phyloP scores from a whole-genome alignment of 2,113 vertebrate species.

The Electrona antarctica region DNA sequence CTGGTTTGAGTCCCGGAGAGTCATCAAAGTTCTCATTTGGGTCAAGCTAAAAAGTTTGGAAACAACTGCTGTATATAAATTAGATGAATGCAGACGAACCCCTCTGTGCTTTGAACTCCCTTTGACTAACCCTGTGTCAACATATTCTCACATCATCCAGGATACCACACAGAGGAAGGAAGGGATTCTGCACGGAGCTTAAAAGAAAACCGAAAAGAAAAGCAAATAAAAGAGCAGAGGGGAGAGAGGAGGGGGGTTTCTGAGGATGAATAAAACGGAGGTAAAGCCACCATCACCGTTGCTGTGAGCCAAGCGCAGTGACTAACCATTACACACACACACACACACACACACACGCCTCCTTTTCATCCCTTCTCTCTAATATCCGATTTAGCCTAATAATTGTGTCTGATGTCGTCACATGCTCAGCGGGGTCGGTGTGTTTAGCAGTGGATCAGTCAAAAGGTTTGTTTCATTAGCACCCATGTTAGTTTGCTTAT shows the following conservation, averaged over 20 bases:
- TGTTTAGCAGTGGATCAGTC: not conserved
- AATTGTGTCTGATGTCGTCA: not conserved
- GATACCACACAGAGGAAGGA: conserved; percentile 37
- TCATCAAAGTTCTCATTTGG: no score
- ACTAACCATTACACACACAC: conserved; percentile 31
- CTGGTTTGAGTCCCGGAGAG: no score
- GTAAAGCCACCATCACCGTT: conserved; percentile 35
- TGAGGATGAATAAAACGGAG: conserved; percentile 55
- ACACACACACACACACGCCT: conserved; percentile 9
- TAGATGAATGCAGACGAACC: not conserved
- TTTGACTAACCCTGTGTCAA: not conserved
- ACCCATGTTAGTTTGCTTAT: no score
- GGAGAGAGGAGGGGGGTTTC: conserved; percentile 28
- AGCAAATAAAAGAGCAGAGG: conserved; percentile 18
- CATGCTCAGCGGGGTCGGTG: not conserved
- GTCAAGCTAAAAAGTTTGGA: no score
- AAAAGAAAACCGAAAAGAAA: not conserved
- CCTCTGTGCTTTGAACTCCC: conserved; percentile 25
- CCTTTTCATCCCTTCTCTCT: not conserved
- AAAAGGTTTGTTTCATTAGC: not conserved
- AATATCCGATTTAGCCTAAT: not conserved
- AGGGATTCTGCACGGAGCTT: conserved; percentile 9
- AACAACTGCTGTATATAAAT: not conserved
- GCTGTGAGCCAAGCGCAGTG: conserved; percentile 46
- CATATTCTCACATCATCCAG: not conserved